Percentiles rank a stretch among this genome's conserved stretches.
Evolutionary conservation across 2,113 vertebrate genomes (phyloP).

Genomic region (Ornithorhynchus anatinus): DNA sequence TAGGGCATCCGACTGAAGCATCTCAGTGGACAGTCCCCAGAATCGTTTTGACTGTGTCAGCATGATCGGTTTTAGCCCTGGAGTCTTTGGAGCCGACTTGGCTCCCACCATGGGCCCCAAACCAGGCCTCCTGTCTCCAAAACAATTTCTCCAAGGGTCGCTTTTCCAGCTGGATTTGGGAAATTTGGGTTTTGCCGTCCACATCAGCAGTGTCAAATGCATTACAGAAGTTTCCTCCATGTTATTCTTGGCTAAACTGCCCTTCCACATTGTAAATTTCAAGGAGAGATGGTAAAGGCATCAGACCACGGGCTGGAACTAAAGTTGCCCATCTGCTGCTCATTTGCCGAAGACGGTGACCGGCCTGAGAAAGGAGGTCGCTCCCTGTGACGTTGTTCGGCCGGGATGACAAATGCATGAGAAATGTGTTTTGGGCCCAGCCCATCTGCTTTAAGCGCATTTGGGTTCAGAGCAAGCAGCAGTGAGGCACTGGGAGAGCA

Average conservation of each 20-base stretch:
- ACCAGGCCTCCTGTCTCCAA: background rate
- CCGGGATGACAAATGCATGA: background rate
- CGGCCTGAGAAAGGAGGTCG: background rate
- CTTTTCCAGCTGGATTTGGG: fast-evolving
- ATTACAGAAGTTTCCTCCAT: background rate
- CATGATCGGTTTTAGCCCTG: fast-evolving
- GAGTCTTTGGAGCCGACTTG: background rate
- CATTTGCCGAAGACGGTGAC: background rate
- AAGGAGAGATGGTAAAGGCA: background rate
- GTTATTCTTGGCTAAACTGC: background rate
- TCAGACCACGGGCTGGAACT: background rate
- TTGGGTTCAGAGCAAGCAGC: too few species aligned
- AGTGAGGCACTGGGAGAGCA: background rate
- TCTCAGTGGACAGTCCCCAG: background rate
- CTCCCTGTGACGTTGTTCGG: background rate
- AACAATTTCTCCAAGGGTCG: background rate
- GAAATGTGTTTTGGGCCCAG: background rate
- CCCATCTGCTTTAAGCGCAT: too few species aligned
- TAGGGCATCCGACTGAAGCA: fast-evolving
- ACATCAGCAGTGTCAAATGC: constrained; percentile 28
- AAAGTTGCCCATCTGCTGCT: background rate
- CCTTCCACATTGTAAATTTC: background rate
- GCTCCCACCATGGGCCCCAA: background rate
- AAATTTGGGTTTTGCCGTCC: constrained; percentile 25
- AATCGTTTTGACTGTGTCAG: background rate